phyloP scores from a whole-genome alignment of 2,888 invertebrate genomes.

The Tachystola acroxantha region DNA sequence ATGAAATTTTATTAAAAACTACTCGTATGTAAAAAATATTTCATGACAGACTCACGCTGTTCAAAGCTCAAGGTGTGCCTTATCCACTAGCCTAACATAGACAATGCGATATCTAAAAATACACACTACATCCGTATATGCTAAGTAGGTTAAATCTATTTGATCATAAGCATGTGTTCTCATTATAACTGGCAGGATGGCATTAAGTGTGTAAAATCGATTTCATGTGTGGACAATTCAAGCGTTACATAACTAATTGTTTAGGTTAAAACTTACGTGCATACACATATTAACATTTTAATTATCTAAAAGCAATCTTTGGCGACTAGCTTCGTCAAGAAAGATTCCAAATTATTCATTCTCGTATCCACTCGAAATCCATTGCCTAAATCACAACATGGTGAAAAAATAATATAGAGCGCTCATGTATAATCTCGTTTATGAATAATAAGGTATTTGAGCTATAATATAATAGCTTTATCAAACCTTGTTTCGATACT shows the following conservation, averaged over 20 bases:
- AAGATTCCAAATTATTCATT: conserved; percentile 68
- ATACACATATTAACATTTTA: conserved; percentile 67
- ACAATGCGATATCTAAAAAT: conserved; percentile 77
- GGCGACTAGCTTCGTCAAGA: conserved; percentile 73
- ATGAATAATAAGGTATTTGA: too few relatives aligned
- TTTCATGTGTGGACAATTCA: conserved; percentile 73
- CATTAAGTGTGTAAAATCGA: conserved; percentile 68
- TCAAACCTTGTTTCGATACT: too few relatives aligned
- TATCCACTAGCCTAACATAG: conserved; percentile 72
- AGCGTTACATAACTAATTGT: conserved; percentile 66
- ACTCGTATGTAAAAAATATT: conserved; percentile 61
- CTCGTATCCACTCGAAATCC: conserved; percentile 18
- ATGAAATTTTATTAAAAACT: conserved; percentile 26
- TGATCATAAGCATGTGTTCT: conserved; percentile 75
- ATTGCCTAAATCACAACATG: conserved; percentile 5
- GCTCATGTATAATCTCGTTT: too few relatives aligned
- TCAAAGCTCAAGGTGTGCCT: conserved; percentile 73
- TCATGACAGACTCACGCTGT: conserved; percentile 63
- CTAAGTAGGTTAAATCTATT: conserved; percentile 70
- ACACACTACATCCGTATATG: conserved; percentile 66
- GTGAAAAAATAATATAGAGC: conserved; percentile 5
- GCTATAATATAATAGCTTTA: too few relatives aligned
- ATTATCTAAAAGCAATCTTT: conserved; percentile 67
- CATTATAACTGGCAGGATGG: conserved; percentile 73
- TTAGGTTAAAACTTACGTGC: conserved; percentile 65